These are phyloP conservation scores for Apogon talboti DNA, from an alignment of 2,797 vertebrate genomes.

Conservation along the genomic window DNA sequence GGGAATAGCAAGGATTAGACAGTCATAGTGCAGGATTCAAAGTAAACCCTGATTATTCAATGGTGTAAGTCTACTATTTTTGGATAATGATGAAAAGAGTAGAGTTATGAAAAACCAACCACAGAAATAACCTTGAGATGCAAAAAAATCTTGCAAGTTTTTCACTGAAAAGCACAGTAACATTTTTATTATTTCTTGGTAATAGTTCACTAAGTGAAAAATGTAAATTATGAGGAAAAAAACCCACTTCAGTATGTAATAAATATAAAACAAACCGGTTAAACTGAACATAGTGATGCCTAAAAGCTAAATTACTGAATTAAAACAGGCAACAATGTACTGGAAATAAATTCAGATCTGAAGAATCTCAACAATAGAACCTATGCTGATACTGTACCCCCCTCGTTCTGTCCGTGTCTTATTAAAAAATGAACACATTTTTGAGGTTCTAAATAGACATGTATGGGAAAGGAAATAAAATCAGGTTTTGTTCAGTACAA, in stretches of 20 bases:
- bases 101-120: conserved; percentile 14
- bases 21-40: conserved; percentile 26
- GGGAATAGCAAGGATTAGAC: conserved; percentile 36
- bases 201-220: no score
- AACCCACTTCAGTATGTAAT: no score
- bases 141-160: background rate
- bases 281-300: no score
- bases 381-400: no score
- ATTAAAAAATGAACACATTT: no score
- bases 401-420: no score
- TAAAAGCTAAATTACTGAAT: no score
- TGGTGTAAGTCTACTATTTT: conserved; percentile 40
- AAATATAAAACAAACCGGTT: no score
- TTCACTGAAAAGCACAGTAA: background rate
- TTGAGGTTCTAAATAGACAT: background rate
- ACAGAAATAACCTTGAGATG: conserved; percentile 4
- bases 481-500: conserved; percentile 4
- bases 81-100: conserved; percentile 44
- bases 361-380: background rate
- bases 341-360: background rate
- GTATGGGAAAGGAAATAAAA: conserved; percentile 1
- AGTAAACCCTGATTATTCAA: conserved; percentile 31
- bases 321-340: background rate
- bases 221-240: no score
- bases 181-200: background rate